phyloP scores from a whole-genome alignment of 1,140 invertebrate species.

The Trichonephila inaurata region DNA sequence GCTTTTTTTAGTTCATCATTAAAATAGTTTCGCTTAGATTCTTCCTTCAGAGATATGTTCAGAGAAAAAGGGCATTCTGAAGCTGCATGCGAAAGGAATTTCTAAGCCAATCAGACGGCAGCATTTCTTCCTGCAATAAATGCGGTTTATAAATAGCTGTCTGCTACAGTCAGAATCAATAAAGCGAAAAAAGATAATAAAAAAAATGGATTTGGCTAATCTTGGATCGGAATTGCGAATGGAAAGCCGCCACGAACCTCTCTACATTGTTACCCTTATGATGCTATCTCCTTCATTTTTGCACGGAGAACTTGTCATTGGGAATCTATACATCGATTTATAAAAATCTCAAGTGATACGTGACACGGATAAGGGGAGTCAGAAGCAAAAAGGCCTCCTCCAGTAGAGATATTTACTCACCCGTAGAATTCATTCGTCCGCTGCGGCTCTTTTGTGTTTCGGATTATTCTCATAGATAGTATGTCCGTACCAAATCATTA shows the following conservation, averaged over 20 bases:
- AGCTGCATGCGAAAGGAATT: no score
- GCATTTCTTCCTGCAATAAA: background rate
- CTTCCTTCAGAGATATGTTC: no score
- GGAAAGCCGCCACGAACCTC: background rate
- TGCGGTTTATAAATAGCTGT: background rate
- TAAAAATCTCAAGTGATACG: slow-evolving; percentile 67
- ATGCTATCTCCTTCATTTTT: slow-evolving; percentile 61
- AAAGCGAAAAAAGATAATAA: background rate
- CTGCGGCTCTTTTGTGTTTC: slow-evolving; percentile 2
- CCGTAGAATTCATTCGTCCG: slow-evolving; percentile 8
- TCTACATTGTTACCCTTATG: background rate
- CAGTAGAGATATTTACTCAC: background rate
- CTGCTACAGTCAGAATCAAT: background rate
- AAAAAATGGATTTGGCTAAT: background rate
- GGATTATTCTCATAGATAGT: background rate
- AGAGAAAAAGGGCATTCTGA: no score
- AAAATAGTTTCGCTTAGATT: no score
- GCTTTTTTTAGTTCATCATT: no score
- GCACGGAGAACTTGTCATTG: slow-evolving; percentile 67
- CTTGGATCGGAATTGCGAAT: background rate
- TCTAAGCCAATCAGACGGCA: background rate
- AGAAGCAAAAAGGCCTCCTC: background rate
- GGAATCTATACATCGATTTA: slow-evolving; percentile 67
- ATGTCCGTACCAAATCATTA: background rate
- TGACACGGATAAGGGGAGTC: slow-evolving; percentile 36